These are phyloP conservation scores for Centropyge bicolor DNA, from an alignment of 2,797 vertebrate genomes.

Conservation along the genomic window DNA sequence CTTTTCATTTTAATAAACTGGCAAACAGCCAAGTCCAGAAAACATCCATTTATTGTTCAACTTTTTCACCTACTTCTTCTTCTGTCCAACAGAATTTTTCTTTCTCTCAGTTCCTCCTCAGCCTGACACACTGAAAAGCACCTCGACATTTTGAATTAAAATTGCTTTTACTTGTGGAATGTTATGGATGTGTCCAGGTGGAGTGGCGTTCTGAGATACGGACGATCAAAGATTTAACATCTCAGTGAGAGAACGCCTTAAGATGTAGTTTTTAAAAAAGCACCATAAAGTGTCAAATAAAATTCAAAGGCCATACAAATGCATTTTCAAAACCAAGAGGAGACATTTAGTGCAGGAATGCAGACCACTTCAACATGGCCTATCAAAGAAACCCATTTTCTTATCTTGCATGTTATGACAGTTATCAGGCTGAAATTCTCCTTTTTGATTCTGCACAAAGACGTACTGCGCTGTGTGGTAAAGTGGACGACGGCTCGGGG, in stretches of 20 bases:
- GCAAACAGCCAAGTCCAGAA: no score
- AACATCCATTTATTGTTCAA: no score
- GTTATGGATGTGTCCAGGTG: background rate
- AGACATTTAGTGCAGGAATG: no score
- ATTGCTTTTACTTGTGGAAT: background rate
- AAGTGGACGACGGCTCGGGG: slow-evolving; percentile 88
- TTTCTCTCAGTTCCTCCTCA: background rate
- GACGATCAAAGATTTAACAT: slow-evolving; percentile 16
- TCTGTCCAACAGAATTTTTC: no score
- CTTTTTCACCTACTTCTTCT: background rate
- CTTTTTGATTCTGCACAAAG: background rate
- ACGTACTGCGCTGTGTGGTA: slow-evolving; percentile 84
- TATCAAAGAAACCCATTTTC: no score
- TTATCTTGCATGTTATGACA: no score
- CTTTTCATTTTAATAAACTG: no score
- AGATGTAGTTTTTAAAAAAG: no score
- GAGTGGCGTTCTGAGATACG: background rate
- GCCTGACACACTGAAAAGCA: slow-evolving; percentile 10
- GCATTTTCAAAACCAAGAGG: background rate
- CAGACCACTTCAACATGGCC: no score
- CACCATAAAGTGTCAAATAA: background rate
- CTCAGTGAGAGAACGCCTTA: background rate
- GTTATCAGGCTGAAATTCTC: background rate
- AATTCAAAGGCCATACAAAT: background rate
- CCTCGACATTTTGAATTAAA: slow-evolving; percentile 16